phyloP scores from a whole-genome alignment of 2,113 vertebrate species.

The Tautogolabrus adspersus region DNA sequence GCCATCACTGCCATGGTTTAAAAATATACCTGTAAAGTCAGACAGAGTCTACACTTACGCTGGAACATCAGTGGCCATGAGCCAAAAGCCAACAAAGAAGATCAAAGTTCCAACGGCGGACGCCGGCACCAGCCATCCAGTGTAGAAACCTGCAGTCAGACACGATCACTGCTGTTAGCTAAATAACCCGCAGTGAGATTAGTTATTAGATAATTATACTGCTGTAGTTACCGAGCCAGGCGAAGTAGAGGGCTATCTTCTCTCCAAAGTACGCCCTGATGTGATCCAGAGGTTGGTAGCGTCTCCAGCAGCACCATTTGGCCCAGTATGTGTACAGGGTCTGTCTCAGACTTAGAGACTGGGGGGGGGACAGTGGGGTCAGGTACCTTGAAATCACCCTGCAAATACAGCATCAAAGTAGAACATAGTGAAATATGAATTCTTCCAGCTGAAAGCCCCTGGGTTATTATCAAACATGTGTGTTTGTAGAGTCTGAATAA shows the following conservation, averaged over 20 bases:
- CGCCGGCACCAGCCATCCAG: constrained; percentile 84
- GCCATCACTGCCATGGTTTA: too few species aligned
- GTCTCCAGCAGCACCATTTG: constrained; percentile 78
- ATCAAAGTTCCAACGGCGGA: constrained; percentile 82
- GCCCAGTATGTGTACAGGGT: constrained; percentile 80
- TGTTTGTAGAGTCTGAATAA: background rate
- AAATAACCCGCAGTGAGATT: background rate
- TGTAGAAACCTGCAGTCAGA: constrained; percentile 83
- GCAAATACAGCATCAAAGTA: background rate
- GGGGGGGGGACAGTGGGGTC: constrained; percentile 6
- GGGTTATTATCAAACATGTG: too few species aligned
- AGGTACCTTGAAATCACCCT: constrained; percentile 72
- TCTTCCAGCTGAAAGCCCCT: background rate
- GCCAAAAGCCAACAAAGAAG: constrained; percentile 81
- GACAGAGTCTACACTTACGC: constrained; percentile 72
- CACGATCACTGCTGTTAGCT: background rate
- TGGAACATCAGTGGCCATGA: constrained; percentile 81
- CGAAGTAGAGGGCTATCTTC: constrained; percentile 84
- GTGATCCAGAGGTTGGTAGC: constrained; percentile 84
- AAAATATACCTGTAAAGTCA: background rate
- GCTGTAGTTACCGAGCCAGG: constrained; percentile 79
- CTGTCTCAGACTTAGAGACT: constrained; percentile 73
- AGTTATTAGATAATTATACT: background rate
- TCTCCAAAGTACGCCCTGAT: constrained; percentile 85
- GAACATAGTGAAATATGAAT: background rate